These are phyloP conservation scores for Amphiprion clarkii DNA, from an alignment of 2,797 vertebrate genomes.

Conservation along the genomic window DNA sequence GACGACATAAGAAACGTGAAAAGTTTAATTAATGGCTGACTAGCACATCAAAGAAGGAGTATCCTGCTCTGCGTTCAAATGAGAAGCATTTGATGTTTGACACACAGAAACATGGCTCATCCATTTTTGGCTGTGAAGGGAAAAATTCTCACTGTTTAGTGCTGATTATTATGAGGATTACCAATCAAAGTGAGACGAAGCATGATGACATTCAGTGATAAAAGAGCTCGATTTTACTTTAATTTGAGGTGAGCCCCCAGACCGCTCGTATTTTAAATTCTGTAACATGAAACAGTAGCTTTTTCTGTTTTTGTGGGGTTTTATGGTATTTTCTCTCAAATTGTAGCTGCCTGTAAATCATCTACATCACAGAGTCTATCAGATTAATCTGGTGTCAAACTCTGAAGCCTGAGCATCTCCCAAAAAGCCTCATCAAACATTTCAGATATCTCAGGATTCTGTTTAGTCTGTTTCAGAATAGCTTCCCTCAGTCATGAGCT, in stretches of 20 bases:
- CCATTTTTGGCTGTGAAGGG: conserved; percentile 30
- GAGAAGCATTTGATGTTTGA: conserved; percentile 68
- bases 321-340: not conserved
- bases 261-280: too few species aligned
- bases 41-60: conserved; percentile 57
- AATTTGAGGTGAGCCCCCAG: not conserved
- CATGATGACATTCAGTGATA: conserved; percentile 34
- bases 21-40: conserved; percentile 44
- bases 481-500: not conserved
- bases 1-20: conserved; percentile 40
- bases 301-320: not conserved
- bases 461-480: not conserved
- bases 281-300: not conserved
- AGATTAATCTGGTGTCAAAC: not conserved
- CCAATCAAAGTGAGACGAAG: conserved; percentile 32
- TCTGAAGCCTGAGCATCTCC: not conserved
- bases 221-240: conserved; percentile 18
- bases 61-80: conserved; percentile 34
- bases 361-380: not conserved
- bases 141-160: conserved; percentile 33
- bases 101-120: conserved; percentile 44
- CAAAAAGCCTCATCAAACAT: not conserved
- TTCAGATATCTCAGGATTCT: not conserved
- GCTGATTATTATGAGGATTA: conserved; percentile 49
- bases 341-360: not conserved